These are phyloP conservation scores for Molorchus minor DNA, from an alignment of 2,888 invertebrate genomes.

Conservation along the genomic window DNA sequence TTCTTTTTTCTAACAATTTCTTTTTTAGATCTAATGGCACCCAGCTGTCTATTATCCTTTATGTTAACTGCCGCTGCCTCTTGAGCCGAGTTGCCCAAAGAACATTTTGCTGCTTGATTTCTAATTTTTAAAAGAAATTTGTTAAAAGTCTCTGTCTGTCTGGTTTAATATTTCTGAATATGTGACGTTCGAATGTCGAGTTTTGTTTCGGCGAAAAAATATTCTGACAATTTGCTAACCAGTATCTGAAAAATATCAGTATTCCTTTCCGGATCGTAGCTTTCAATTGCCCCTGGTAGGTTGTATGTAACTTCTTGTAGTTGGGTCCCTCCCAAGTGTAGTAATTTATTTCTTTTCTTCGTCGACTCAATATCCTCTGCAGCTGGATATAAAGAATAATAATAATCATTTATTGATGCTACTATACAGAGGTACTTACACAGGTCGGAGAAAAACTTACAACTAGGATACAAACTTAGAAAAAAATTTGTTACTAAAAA, in stretches of 20 bases:
- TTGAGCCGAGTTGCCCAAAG: slow-evolving; percentile 43
- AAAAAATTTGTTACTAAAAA: too few species aligned
- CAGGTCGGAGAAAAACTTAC: too few species aligned
- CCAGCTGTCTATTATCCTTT: too few species aligned
- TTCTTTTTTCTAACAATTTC: slow-evolving; percentile 45
- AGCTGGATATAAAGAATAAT: slow-evolving; percentile 45
- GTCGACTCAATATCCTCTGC: slow-evolving; percentile 43
- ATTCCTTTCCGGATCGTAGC: slow-evolving; percentile 24
- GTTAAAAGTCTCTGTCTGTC: slow-evolving; percentile 47
- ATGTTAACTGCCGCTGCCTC: slow-evolving; percentile 41
- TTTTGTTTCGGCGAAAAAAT: slow-evolving; percentile 50
- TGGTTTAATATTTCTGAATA: slow-evolving; percentile 44
- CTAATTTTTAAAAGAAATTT: slow-evolving; percentile 48
- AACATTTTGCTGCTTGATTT: slow-evolving; percentile 50
- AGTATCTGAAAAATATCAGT: slow-evolving; percentile 45
- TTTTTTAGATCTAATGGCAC: slow-evolving; percentile 36
- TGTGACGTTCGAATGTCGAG: slow-evolving; percentile 51
- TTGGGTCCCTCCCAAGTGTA: slow-evolving; percentile 45
- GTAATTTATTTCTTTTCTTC: slow-evolving; percentile 45
- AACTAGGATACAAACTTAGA: too few species aligned
- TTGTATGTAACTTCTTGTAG: slow-evolving; percentile 47
- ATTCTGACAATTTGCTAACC: slow-evolving; percentile 41
- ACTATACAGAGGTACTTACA: too few species aligned
- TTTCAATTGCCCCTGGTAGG: slow-evolving; percentile 44
- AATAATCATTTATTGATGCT: too few species aligned